These are phyloP conservation scores for Turritopsis dohrnii DNA, from an alignment of 30 jellyfish, hydroid and myxozoan genomes.

Conservation along the genomic window DNA sequence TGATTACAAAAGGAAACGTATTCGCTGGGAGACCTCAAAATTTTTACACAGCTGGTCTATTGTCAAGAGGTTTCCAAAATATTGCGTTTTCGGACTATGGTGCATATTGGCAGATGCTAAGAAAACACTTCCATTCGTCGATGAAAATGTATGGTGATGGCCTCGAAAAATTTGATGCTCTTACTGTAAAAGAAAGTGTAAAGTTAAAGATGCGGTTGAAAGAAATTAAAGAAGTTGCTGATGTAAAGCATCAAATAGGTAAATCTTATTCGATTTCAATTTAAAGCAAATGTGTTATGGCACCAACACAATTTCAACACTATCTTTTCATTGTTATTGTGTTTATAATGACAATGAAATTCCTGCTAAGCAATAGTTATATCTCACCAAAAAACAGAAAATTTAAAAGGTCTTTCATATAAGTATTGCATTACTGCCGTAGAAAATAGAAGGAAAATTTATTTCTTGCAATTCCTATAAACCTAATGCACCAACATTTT, in stretches of 20 bases:
- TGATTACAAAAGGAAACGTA: conserved; percentile 28
- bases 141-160: conserved; percentile 60
- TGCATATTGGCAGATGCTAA: conserved; percentile 43
- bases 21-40: conserved; percentile 78
- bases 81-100: conserved; percentile 62
- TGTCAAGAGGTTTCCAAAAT: conserved; percentile 45
- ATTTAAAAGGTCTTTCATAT: too few species aligned
- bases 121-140: conserved; percentile 60
- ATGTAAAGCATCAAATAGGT: conserved; percentile 54
- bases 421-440: too few species aligned
- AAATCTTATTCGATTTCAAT: neutral
- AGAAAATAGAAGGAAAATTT: too few species aligned
- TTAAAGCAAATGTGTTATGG: neutral
- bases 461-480: too few species aligned
- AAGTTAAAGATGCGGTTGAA: conserved; percentile 36
- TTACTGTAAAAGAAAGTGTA: conserved; percentile 30
- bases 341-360: too few species aligned
- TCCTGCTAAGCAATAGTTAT: too few species aligned
- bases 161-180: conserved; percentile 42
- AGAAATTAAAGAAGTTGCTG: conserved; percentile 26
- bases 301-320: too few species aligned
- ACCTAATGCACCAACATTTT: too few species aligned
- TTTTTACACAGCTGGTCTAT: conserved; percentile 31
- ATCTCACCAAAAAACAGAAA: too few species aligned
- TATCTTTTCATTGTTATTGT: too few species aligned